Evolutionary conservation across 1,140 invertebrate genomes (phyloP), one percentile per base, ranked within the genome.

Genomic region (Ostrea edulis): DNA sequence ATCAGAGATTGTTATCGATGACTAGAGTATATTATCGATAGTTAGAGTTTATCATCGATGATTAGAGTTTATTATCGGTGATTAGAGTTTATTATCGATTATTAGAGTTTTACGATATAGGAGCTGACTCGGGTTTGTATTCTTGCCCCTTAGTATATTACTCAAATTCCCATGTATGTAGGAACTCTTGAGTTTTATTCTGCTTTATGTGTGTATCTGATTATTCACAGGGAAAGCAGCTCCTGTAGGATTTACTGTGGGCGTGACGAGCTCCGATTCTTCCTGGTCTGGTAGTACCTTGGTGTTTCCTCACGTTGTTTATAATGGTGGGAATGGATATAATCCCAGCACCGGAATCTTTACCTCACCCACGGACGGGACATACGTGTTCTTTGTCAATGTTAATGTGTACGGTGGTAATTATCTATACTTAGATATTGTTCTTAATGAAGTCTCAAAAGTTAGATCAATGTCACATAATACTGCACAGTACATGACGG

Each of bases 381-480:
- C 68, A 14, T 77, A 35, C 25, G 68, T 77, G 9, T 77, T 77
- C 68, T 77, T 77, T 77, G 68, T 77, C 4, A 77, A 11, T 12
- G 25, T 77, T 77, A 77, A 77, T 25, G 12, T 12, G 22, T 14
- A 77, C 25, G 11, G 2, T 7, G 11, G 8, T 77, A 77, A 77
- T 77, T 35, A 29, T 77, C 11, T 77, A 12, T 35, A 29, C 12
- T 29, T 77, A 77, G 9, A 77, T 29, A 44, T 77, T 0, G 68
- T 77, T 9, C 68, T 35, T 77, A 77, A 77, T 11, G 68, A 25
- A 9, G 12, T 8, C 5, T 29, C 11, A 1, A 77, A 77, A 25
- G 68, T 77, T 25, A 35, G 68, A 35, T 12, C 68, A 77, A 11
- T 35, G 7, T 77, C 68, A 0, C 11, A 77, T 25, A 71, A 29